A percentile compares a stretch with the other conserved stretches of the same genome.
phyloP scores from a whole-genome alignment of 2,888 invertebrate species.

The Psococerastis gibbosa region DNA sequence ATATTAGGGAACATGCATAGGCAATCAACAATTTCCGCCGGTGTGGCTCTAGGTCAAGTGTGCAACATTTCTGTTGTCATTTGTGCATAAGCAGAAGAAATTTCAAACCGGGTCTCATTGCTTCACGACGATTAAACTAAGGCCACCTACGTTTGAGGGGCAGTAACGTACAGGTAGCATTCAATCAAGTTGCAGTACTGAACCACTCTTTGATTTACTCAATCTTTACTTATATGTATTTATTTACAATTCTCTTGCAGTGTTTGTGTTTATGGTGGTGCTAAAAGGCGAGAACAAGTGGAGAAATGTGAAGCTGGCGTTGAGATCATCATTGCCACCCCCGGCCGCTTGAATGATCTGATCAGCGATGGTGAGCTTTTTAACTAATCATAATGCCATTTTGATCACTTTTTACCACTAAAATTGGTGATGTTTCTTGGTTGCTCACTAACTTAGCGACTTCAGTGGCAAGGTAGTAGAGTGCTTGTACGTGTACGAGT shows the following conservation, averaged over 20 bases:
- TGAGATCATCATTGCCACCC: constrained; percentile 89
- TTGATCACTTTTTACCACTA: neutral
- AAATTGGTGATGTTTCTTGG: neutral
- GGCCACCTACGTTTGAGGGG: too few species aligned
- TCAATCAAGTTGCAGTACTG: too few species aligned
- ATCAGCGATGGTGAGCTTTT: constrained; percentile 35
- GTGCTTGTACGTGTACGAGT: neutral
- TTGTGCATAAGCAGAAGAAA: too few species aligned
- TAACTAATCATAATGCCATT: too few species aligned
- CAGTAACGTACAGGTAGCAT: too few species aligned
- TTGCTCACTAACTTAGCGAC: neutral
- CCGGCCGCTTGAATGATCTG: constrained; percentile 84
- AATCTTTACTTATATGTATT: neutral
- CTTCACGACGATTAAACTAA: too few species aligned
- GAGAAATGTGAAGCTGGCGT: constrained; percentile 55
- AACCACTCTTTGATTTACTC: neutral
- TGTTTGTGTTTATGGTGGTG: constrained; percentile 86
- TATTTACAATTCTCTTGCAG: constrained; percentile 23
- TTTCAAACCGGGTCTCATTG: too few species aligned
- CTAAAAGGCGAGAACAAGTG: constrained; percentile 60
- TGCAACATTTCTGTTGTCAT: too few species aligned
- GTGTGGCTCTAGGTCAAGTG: too few species aligned
- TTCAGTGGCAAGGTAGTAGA: too few species aligned
- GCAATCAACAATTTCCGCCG: too few species aligned
- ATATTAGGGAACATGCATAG: too few species aligned